A percentile compares a stretch with the other conserved stretches of the same genome.
Evolutionary conservation across 35 echinoderm and acorn worm species (phyloP).

Genomic region (Apostichopus japonicus): DNA sequence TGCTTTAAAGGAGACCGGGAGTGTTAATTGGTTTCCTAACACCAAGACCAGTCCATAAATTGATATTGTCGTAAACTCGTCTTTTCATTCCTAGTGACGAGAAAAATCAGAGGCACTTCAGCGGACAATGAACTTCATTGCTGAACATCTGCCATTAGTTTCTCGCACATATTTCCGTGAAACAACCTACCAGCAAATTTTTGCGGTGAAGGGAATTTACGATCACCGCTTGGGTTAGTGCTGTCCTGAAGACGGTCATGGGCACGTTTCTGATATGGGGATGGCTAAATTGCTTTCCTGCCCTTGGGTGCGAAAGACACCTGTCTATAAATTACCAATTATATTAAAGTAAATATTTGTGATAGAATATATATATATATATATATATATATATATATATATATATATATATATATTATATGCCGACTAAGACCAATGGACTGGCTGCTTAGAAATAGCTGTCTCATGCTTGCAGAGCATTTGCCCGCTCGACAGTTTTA

Average conservation of each 20-base stretch:
- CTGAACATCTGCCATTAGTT: slow-evolving; percentile 56
- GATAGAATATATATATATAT: too few relatives aligned
- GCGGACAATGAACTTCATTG: slow-evolving; percentile 48
- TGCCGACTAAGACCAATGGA: too few relatives aligned
- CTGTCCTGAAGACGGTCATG: neutral
- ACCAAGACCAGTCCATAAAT: slow-evolving; percentile 17
- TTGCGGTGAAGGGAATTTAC: slow-evolving; percentile 43
- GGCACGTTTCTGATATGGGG: slow-evolving; percentile 49
- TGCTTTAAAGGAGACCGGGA: neutral
- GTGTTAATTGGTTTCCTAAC: neutral
- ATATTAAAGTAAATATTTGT: slow-evolving; percentile 10
- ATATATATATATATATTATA: too few relatives aligned
- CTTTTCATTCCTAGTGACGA: neutral
- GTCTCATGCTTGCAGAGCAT: too few relatives aligned
- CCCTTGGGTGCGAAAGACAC: slow-evolving; percentile 38
- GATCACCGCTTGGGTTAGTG: neutral
- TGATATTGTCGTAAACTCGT: slow-evolving; percentile 50
- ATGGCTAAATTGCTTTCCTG: neutral
- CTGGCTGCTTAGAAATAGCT: too few relatives aligned
- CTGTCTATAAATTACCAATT: slow-evolving; percentile 50
- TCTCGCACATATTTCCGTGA: slow-evolving; percentile 31
- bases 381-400: too few relatives aligned
- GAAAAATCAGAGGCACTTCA: neutral
- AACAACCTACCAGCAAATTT: slow-evolving; percentile 43
- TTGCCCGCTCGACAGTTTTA: too few relatives aligned